These are phyloP conservation scores for Patella ulyssiponensis DNA, from an alignment of 2,888 invertebrate genomes.

Conservation along the genomic window DNA sequence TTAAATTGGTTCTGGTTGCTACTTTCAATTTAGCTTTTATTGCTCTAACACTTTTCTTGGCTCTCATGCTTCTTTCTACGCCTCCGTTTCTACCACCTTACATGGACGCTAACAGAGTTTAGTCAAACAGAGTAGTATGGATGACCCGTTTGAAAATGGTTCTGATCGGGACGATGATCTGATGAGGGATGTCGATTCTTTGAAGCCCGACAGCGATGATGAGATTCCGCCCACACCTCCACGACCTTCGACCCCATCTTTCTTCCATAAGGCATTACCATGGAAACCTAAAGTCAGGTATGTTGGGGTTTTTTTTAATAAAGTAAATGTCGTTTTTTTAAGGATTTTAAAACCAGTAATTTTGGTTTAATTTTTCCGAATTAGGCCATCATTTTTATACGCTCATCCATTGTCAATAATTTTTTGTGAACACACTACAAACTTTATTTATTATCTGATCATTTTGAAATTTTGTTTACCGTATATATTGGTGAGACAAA, in stretches of 20 bases:
- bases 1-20: slow-evolving; percentile 19
- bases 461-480: no score
- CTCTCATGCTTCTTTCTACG: slow-evolving; percentile 25
- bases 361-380: no score
- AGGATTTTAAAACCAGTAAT: no score
- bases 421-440: no score
- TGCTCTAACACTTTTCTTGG: slow-evolving; percentile 26
- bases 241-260: slow-evolving; percentile 77
- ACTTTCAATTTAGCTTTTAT: slow-evolving; percentile 18
- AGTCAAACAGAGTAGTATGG: slow-evolving; percentile 95
- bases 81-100: slow-evolving; percentile 28
- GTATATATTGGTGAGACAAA: no score
- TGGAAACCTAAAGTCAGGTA: slow-evolving; percentile 93
- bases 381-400: no score
- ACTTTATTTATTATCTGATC: no score
- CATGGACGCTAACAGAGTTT: slow-evolving; percentile 74
- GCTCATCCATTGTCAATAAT: no score
- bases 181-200: slow-evolving; percentile 85
- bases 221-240: slow-evolving; percentile 75
- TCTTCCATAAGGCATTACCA: slow-evolving; percentile 79
- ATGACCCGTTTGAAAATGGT: slow-evolving; percentile 81
- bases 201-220: slow-evolving; percentile 89
- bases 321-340: no score
- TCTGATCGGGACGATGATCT: slow-evolving; percentile 77
- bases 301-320: not conserved